phyloP scores from a whole-genome alignment of 2,797 vertebrate species.

The Anableps anableps region DNA sequence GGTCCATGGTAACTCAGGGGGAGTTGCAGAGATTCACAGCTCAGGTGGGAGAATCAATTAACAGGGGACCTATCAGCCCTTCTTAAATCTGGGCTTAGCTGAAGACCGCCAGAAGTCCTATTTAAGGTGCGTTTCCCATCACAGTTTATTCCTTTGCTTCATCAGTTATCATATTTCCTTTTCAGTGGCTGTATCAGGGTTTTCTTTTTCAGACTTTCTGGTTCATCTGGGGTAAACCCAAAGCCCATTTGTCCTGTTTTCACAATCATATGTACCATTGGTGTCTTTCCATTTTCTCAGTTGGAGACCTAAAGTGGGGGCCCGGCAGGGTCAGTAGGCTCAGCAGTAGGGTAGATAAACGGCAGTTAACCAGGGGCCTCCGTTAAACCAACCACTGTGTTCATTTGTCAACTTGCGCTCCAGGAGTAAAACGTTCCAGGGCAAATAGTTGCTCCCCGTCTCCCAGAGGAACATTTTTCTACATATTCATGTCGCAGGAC shows the following conservation, averaged over 20 bases:
- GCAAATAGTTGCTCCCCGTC: slow-evolving; percentile 54
- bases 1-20: not conserved
- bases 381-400: slow-evolving; percentile 56
- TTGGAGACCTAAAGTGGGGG: slow-evolving; percentile 61
- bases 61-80: not conserved
- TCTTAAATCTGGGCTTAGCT: not conserved
- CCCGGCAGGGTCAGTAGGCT: slow-evolving; percentile 49
- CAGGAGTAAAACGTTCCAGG: slow-evolving; percentile 61
- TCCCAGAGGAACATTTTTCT: slow-evolving; percentile 54
- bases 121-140: not conserved
- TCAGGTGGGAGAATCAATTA: not conserved
- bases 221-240: slow-evolving; percentile 8
- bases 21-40: not conserved
- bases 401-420: slow-evolving; percentile 64
- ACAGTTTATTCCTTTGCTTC: not conserved
- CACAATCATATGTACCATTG: slow-evolving; percentile 48
- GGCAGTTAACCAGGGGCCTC: slow-evolving; percentile 60
- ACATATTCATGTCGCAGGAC: slow-evolving; percentile 60
- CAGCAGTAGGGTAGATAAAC: slow-evolving; percentile 46
- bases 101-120: not conserved
- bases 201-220: not conserved
- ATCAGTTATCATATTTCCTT: not conserved
- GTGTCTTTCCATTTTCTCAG: slow-evolving; percentile 78
- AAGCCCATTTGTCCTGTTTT: slow-evolving; percentile 46
- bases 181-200: not conserved